Percentiles rank a stretch among this genome's conserved stretches.
These are phyloP conservation scores for Ophonus ardosiacus DNA, from an alignment of 2,888 invertebrate genomes.

Conservation along the genomic window DNA sequence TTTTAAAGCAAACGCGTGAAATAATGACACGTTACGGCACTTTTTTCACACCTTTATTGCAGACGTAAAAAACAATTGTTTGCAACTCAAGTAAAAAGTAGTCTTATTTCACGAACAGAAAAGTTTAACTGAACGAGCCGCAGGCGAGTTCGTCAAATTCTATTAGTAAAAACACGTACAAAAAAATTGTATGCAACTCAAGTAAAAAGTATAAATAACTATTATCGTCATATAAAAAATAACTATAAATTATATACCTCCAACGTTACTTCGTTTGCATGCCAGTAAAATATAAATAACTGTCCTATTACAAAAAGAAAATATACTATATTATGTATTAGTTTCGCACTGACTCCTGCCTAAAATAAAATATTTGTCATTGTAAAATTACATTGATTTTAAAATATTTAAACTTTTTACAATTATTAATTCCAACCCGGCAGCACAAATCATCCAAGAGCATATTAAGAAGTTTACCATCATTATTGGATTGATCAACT, in stretches of 20 bases:
- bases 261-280: conserved; percentile 75
- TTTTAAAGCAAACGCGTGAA: no score
- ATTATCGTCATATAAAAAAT: no score
- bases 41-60: no score
- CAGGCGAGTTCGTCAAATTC: no score
- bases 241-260: conserved; percentile 71
- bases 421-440: conserved; percentile 74
- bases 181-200: no score
- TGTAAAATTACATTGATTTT: not conserved
- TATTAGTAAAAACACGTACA: no score
- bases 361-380: conserved; percentile 52
- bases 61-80: no score
- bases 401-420: conserved; percentile 12
- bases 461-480: conserved; percentile 77
- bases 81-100: no score
- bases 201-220: no score
- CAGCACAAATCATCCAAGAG: conserved; percentile 77
- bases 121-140: no score
- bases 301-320: conserved; percentile 75
- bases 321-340: conserved; percentile 74
- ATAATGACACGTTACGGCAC: no score
- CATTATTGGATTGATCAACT: conserved; percentile 76
- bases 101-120: no score
- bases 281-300: conserved; percentile 77
- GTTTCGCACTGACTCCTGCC: conserved; percentile 65